A percentile compares a stretch with the other conserved stretches of the same genome.
phyloP scores from a whole-genome alignment of 2,888 invertebrate genomes.

The Acronicta aceris region DNA sequence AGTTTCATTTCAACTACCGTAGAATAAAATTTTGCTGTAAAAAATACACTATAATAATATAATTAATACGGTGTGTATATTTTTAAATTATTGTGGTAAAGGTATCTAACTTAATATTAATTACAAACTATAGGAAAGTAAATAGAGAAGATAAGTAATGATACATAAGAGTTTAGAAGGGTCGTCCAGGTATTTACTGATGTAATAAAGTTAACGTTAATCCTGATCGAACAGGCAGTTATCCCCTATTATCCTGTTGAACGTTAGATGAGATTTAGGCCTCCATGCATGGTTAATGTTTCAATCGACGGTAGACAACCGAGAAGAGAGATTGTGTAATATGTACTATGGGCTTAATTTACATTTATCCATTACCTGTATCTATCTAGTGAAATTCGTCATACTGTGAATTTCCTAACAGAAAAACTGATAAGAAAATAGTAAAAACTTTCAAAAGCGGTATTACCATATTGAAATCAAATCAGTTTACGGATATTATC shows the following conservation, averaged over 20 bases:
- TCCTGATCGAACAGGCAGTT: slow-evolving; percentile 58
- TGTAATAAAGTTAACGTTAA: slow-evolving; percentile 56
- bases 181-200: slow-evolving; percentile 46
- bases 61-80: too few relatives aligned
- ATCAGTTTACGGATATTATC: too few relatives aligned
- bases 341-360: slow-evolving; percentile 1
- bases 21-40: too few relatives aligned
- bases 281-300: slow-evolving; percentile 50
- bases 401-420: too few relatives aligned
- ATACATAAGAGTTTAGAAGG: too few relatives aligned
- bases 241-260: slow-evolving; percentile 53
- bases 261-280: slow-evolving; percentile 50
- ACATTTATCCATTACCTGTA: background rate
- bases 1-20: too few relatives aligned
- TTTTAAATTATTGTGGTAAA: background rate
- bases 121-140: slow-evolving; percentile 27
- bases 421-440: too few relatives aligned
- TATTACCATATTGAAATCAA: too few relatives aligned
- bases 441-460: too few relatives aligned
- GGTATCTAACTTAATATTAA: slow-evolving; percentile 1
- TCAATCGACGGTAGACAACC: slow-evolving; percentile 39
- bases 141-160: slow-evolving; percentile 26
- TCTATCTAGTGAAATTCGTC: too few relatives aligned
- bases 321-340: slow-evolving; percentile 27
- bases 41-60: too few relatives aligned